Evolutionary conservation across 2,113 vertebrate species (phyloP).

Genomic region (Sorex fumeus): DNA sequence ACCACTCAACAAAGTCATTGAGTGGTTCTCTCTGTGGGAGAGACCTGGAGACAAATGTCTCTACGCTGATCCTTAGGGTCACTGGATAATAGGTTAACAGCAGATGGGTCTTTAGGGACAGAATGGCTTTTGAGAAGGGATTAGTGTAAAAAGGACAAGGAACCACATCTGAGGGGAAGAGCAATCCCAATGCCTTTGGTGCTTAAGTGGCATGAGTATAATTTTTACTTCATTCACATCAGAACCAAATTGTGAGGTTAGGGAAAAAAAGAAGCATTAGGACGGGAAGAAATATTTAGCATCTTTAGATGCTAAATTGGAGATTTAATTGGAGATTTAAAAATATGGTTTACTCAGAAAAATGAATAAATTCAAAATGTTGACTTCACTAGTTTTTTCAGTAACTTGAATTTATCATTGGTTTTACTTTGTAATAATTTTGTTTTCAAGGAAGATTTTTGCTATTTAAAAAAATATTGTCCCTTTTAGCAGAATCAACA

Average conservation of each 20-base stretch:
- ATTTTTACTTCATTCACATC: constrained; percentile 9
- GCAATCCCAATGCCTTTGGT: neutral
- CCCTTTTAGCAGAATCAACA: neutral
- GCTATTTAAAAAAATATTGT: neutral
- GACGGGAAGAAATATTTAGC: constrained; percentile 42
- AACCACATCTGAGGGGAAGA: constrained; percentile 24
- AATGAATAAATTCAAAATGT: constrained; percentile 51
- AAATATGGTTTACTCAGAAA: constrained; percentile 61
- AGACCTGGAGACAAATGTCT: neutral
- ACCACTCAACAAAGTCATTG: neutral
- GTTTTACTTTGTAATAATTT: constrained; percentile 43
- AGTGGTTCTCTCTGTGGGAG: neutral
- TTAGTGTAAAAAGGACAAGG: neutral
- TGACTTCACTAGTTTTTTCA: constrained; percentile 42
- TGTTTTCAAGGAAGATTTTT: constrained; percentile 43
- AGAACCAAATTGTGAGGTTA: constrained; percentile 52
- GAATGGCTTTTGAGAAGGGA: constrained; percentile 29
- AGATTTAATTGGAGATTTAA: constrained; percentile 10
- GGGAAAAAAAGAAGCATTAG: constrained; percentile 41
- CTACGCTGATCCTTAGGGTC: neutral
- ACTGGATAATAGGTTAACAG: neutral
- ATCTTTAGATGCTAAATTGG: constrained; percentile 52
- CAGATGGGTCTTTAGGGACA: neutral
- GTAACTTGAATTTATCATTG: constrained; percentile 40
- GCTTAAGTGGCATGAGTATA: constrained; percentile 5